Conservation (phyloP, 2,797 vertebrate genomes). For the Tamandua tetradactyla region DNA sequence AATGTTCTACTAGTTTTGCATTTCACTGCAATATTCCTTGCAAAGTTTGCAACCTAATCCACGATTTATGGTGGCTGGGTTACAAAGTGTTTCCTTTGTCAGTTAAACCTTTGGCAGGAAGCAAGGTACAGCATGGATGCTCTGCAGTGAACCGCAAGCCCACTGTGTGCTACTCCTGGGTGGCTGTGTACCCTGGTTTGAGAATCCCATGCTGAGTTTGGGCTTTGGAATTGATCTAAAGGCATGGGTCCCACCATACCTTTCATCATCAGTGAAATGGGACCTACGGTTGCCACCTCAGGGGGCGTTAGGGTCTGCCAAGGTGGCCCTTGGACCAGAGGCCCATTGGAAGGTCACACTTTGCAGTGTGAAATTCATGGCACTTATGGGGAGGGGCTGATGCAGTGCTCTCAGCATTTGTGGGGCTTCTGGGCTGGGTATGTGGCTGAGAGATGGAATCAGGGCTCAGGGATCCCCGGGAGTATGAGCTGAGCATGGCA, state of each 20-base stretch:
- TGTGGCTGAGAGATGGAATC: not conserved
- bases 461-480: too few relatives aligned
- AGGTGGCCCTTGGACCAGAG: not conserved
- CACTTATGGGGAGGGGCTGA: too few relatives aligned
- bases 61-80: not conserved
- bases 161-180: fast-evolving
- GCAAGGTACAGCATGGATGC: not conserved
- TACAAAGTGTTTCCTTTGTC: not conserved
- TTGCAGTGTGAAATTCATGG: not conserved
- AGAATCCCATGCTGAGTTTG: not conserved
- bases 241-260: not conserved
- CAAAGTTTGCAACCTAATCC: not conserved
- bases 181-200: not conserved
- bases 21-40: not conserved
- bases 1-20: not conserved
- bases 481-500: not conserved
- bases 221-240: not conserved
- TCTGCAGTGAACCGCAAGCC: not conserved
- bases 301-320: not conserved
- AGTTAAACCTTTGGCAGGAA: not conserved
- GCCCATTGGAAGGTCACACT: too few relatives aligned
- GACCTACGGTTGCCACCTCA: not conserved
- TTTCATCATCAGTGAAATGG: not conserved
- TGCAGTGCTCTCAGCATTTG: too few relatives aligned
- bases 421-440: too few relatives aligned